Evolutionary conservation across 1,140 invertebrate species (phyloP).

Genomic region (Reticulitermes speratus): DNA sequence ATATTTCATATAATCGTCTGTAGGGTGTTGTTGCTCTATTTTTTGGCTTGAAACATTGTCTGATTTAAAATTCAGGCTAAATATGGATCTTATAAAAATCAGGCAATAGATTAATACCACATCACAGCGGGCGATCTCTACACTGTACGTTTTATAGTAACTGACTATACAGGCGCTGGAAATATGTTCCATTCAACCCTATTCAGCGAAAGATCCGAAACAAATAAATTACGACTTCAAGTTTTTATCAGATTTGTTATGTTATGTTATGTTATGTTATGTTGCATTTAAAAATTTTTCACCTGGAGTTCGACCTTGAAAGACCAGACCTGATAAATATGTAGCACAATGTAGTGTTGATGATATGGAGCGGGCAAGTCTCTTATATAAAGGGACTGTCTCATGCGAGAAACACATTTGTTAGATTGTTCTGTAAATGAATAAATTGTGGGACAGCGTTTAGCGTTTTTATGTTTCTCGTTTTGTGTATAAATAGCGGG

Average conservation of each 20-base stretch:
- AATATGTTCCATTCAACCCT: not conserved
- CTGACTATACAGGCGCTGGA: not conserved
- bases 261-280: not conserved
- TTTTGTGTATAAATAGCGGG: not conserved
- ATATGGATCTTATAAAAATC: too few species aligned
- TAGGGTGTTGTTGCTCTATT: too few species aligned
- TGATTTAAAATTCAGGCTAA: too few species aligned
- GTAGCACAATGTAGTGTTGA: not conserved
- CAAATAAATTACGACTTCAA: slow-evolving; percentile 6
- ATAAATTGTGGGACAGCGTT: not conserved
- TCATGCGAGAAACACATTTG: not conserved
- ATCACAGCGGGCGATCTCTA: too few species aligned
- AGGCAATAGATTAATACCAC: too few species aligned
- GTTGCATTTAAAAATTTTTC: not conserved
- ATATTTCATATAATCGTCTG: too few species aligned
- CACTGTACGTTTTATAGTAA: not conserved
- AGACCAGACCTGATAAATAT: not conserved
- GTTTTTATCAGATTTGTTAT: not conserved
- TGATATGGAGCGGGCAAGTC: not conserved
- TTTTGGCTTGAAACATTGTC: too few species aligned
- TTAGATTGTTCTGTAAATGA: not conserved
- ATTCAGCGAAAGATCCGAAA: not conserved
- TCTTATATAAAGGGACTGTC: not conserved
- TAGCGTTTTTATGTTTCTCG: not conserved
- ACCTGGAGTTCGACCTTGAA: not conserved